A percentile compares a stretch with the other conserved stretches of the same genome.
phyloP scores from a whole-genome alignment of 2,113 vertebrate species.

The Uropsilus gracilis region DNA sequence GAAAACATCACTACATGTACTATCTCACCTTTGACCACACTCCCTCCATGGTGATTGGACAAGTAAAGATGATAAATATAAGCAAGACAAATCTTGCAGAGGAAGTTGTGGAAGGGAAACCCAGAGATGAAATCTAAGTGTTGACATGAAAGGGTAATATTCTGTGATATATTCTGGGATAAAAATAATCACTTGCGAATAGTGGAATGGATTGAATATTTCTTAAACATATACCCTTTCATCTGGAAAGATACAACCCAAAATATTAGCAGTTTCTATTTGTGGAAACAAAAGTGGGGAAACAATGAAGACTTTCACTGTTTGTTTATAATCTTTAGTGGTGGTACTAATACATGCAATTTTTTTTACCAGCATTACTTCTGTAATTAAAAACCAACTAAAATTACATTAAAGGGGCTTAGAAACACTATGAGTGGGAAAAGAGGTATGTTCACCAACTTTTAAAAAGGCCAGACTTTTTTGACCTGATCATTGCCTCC shows the following conservation, averaged over 20 bases:
- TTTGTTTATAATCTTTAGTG: background rate
- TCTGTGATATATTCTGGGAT: background rate
- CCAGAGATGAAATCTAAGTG: background rate
- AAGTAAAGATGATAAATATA: background rate
- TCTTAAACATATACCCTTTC: background rate
- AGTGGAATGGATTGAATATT: background rate
- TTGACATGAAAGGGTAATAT: background rate
- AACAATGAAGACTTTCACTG: background rate
- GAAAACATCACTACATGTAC: background rate
- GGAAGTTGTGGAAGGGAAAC: background rate
- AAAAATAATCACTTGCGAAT: conserved; percentile 12
- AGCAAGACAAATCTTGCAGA: background rate
- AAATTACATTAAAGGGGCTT: background rate
- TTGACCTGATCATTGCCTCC: background rate
- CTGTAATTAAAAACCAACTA: background rate
- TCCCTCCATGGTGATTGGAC: background rate
- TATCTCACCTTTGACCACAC: background rate
- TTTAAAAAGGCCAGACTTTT: background rate
- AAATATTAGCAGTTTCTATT: background rate
- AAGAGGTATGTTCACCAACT: background rate
- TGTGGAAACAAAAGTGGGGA: background rate
- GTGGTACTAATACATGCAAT: background rate
- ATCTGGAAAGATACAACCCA: background rate
- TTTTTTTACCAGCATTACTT: background rate
- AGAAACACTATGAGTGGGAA: background rate